Evolutionary conservation across 1,140 invertebrate genomes (phyloP).

Genomic region (Brachionus asplanchnoidis): DNA sequence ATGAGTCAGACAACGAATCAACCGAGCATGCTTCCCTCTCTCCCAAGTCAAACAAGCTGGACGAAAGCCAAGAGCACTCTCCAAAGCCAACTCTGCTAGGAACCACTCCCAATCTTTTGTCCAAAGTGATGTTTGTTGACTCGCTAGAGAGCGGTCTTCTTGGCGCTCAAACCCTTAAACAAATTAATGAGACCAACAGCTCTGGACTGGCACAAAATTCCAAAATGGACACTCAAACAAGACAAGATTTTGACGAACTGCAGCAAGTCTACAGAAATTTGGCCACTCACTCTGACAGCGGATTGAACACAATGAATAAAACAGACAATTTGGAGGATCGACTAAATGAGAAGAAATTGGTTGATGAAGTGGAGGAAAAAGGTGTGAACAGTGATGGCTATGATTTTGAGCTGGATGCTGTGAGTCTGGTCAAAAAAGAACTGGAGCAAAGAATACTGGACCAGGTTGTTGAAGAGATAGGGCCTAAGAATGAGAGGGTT

Average conservation of each 20-base stretch:
- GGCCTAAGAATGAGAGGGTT: neutral
- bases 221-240: neutral
- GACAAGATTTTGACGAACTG: neutral
- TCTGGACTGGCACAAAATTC: neutral
- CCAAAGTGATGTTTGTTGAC: conserved; percentile 28
- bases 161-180: neutral
- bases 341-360: neutral
- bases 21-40: neutral
- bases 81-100: neutral
- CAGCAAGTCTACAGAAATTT: neutral
- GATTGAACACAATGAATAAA: neutral
- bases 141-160: neutral
- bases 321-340: neutral
- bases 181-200: neutral
- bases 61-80: neutral
- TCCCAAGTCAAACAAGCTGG: neutral
- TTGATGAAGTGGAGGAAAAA: neutral
- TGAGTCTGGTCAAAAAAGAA: neutral
- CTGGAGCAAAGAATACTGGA: neutral
- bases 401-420: neutral
- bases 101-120: neutral
- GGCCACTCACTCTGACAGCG: neutral
- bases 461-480: neutral
- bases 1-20: neutral
- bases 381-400: neutral